These are phyloP conservation scores for Brachyalestes nurse DNA, from an alignment of 2,797 vertebrate species.

Conservation along the genomic window DNA sequence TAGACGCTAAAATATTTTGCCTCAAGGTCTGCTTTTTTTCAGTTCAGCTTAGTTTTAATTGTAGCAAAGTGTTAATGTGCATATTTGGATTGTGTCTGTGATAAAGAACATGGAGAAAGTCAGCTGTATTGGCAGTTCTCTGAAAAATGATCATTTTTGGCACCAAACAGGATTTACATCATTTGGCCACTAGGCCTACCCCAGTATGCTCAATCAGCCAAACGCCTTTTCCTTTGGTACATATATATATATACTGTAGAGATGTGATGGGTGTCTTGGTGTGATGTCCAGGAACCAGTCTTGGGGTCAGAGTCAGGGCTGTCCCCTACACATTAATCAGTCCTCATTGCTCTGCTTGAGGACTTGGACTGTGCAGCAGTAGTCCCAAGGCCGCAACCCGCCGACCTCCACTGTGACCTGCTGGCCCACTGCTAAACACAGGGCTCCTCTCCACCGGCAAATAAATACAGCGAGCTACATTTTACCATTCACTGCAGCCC, in stretches of 20 bases:
- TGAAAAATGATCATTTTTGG: too few relatives aligned
- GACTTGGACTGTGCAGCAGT: conserved; percentile 57
- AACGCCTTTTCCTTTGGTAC: not conserved
- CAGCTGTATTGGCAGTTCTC: too few relatives aligned
- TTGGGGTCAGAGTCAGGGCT: conserved; percentile 49
- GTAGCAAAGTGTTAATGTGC: too few relatives aligned
- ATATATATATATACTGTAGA: not conserved
- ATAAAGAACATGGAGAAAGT: too few relatives aligned
- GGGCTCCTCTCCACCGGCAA: conserved; percentile 77
- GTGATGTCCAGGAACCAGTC: conserved; percentile 27
- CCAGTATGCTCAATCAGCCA: not conserved
- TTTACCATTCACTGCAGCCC: conserved; percentile 66
- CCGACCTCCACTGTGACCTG: conserved; percentile 76
- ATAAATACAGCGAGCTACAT: conserved; percentile 81
- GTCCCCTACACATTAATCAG: conserved; percentile 59
- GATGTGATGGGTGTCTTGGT: conserved; percentile 2
- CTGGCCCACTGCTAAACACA: conserved; percentile 78
- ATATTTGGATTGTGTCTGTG: too few relatives aligned
- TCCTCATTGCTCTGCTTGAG: conserved; percentile 61
- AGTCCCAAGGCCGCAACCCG: conserved; percentile 51
- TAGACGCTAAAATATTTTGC: too few relatives aligned
- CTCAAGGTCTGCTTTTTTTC: too few relatives aligned
- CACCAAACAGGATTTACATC: not conserved
- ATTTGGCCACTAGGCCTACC: not conserved
- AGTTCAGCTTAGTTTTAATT: too few relatives aligned